Base-by-base conservation (phyloP, 2,113 vertebrate species). In the Cynoglossus semilaevis region DNA sequence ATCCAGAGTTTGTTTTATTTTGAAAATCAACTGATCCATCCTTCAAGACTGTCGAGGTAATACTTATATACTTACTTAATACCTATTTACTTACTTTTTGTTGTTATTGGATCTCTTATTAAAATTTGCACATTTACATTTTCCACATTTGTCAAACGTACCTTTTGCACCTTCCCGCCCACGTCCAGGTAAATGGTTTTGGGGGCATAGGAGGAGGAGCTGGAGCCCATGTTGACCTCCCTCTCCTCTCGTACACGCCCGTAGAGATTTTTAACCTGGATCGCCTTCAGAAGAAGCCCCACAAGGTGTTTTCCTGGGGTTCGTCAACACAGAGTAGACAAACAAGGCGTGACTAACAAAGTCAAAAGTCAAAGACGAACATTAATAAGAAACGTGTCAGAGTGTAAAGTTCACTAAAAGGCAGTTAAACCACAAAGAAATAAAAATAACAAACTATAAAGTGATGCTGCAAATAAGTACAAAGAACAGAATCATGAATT, bases 161-260 rank as follows among this genome's bases (percentile, higher is more conserved):
- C 90, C 88, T 91, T 92, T 60, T 91, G 90, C 41, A 90, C 74
- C 64, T 89, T 90, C 6, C 89, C 90, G 40, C 91, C 88, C 74
- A 91, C 90, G 42, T 92, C 84, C 76, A 92, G 77, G 72, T 90
- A 90, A 83, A 91, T 88, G 14, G 78, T 62, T 83, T 87, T 89
- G 6, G 89, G 88, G 57, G 80, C 56, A 44, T 90, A 90, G 40
- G 84, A 90, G 55, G 90, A 91, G 63, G 90, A 87, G 64, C 87
- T 80, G 72, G 90, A 91, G 63, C 90, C 90, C 91, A 92, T 92
- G 60, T 56, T 79, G 65, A 72, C 73, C 79, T 79, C 57, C 58
- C 63, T 72, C 75, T 68, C 76, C 69, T 82, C 51, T 51, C 64
- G 58, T 43, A 51, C 5, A 47, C 64, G 46, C 64, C 53, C 5